phyloP scores from a whole-genome alignment of 2,888 invertebrate species.

The Drymonia ruficornis region DNA sequence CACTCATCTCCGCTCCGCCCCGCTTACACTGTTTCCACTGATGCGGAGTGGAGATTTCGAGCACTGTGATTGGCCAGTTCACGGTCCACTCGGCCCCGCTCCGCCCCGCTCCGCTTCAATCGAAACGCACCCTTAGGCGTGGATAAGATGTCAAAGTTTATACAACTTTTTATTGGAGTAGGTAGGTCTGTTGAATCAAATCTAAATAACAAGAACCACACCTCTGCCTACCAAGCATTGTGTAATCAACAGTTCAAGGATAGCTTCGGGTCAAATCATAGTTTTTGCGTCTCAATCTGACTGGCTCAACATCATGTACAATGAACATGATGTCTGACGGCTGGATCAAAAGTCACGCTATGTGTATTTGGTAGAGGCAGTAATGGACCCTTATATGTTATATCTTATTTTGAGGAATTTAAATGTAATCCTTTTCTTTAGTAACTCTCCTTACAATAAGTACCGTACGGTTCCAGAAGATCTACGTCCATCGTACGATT shows the following conservation, averaged over 20 bases:
- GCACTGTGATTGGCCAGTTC: too few relatives aligned
- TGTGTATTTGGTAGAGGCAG: neutral
- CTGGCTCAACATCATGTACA: neutral
- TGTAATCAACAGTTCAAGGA: neutral
- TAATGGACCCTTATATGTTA: neutral
- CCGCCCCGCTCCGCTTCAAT: too few relatives aligned
- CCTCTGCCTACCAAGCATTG: neutral
- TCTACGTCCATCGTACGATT: too few relatives aligned
- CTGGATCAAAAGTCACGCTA: neutral
- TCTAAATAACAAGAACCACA: neutral
- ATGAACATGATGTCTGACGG: neutral
- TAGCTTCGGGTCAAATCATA: constrained; percentile 1
- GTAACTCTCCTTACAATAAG: too few relatives aligned
- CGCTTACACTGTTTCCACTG: too few relatives aligned
- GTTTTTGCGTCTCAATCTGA: constrained; percentile 3
- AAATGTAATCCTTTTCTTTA: too few relatives aligned
- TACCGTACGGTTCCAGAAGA: too few relatives aligned
- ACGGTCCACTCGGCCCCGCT: too few relatives aligned
- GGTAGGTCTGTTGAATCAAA: neutral
- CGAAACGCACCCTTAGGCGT: neutral
- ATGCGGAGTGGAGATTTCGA: too few relatives aligned
- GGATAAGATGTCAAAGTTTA: neutral
- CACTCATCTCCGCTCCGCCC: too few relatives aligned
- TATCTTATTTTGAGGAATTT: too few relatives aligned
- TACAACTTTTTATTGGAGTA: neutral